Evolutionary conservation across 2,797 vertebrate genomes (phyloP).

Genomic region (Notoglanidium macrostoma): DNA sequence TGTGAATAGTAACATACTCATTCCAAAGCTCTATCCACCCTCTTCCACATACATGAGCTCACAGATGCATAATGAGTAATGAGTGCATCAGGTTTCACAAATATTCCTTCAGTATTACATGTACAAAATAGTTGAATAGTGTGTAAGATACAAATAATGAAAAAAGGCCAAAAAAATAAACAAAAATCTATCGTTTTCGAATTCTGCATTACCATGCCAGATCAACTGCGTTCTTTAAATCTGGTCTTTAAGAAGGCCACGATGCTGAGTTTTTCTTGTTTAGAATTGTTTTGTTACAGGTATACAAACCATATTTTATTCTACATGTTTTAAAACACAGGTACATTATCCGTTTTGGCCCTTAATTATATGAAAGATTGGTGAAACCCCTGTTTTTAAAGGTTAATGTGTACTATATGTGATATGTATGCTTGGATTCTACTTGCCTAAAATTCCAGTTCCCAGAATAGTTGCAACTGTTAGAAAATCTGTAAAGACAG

Average conservation of each 20-base stretch:
- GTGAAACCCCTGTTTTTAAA: background rate
- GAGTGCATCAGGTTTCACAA: background rate
- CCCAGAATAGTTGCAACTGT: constrained; percentile 72
- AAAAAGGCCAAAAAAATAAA: background rate
- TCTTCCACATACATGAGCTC: background rate
- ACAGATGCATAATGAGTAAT: background rate
- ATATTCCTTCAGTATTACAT: background rate
- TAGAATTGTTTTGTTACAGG: background rate
- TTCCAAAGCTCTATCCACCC: background rate
- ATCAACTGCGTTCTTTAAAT: background rate
- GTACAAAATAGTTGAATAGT: background rate
- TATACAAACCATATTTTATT: background rate
- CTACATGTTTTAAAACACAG: background rate
- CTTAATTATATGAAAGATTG: background rate
- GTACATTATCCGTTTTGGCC: background rate
- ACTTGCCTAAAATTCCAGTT: constrained; percentile 75
- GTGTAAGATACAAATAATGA: background rate
- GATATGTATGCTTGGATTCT: background rate
- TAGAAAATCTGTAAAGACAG: constrained; percentile 69
- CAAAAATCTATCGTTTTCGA: background rate
- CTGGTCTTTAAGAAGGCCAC: background rate
- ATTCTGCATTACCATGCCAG: background rate
- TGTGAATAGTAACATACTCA: background rate
- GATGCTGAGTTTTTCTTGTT: background rate
- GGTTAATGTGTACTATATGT: background rate